Conservation (phyloP, 2,888 invertebrate species). For the Microchrysa polita region DNA sequence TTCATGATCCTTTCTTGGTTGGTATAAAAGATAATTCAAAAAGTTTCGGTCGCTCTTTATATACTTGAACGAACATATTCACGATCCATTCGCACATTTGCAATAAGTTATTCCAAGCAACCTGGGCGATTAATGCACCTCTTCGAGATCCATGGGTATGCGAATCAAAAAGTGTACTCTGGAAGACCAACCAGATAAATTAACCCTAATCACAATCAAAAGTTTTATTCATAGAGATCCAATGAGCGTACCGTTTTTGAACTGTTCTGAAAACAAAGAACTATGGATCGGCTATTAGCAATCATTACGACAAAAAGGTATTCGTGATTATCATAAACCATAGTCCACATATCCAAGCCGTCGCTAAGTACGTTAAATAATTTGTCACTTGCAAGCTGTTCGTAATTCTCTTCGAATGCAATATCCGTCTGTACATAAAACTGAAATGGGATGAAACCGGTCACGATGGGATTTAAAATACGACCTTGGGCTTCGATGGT, state of each 20-base stretch:
- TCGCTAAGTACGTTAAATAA: constrained; percentile 42
- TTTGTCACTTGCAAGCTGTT: constrained; percentile 34
- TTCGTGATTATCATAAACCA: constrained; percentile 44
- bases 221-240: neutral
- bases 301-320: constrained; percentile 48
- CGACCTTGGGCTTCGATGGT: too few relatives aligned
- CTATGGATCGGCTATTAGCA: constrained; percentile 47
- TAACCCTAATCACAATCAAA: too few relatives aligned
- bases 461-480: too few relatives aligned
- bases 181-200: constrained; percentile 4
- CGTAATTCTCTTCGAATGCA: constrained; percentile 18
- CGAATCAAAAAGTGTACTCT: constrained; percentile 49
- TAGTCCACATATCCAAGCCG: constrained; percentile 47
- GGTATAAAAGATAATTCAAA: constrained; percentile 49
- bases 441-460: too few relatives aligned
- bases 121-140: constrained; percentile 48
- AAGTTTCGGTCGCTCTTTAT: constrained; percentile 46
- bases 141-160: constrained; percentile 44
- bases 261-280: constrained; percentile 47
- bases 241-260: constrained; percentile 16
- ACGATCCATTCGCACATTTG: constrained; percentile 47
- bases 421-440: constrained; percentile 47
- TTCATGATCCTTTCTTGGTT: neutral
- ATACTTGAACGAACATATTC: constrained; percentile 45
- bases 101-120: constrained; percentile 43